Evolutionary conservation across 1,140 invertebrate genomes (phyloP).

Genomic region (Lordiphosa clarofinis): DNA sequence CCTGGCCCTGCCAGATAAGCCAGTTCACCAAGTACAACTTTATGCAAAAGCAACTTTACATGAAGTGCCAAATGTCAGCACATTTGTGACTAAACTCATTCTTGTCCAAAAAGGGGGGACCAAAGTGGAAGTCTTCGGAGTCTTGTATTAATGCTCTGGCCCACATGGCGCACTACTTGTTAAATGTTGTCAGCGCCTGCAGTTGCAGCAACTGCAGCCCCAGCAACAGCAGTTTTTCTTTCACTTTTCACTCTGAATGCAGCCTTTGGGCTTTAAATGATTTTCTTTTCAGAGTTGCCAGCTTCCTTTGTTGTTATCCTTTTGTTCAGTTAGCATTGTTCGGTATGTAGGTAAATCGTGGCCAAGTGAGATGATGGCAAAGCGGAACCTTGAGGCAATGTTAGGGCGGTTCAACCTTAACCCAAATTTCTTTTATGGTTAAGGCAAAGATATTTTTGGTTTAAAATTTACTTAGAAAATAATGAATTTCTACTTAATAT

Average conservation of each 20-base stretch:
- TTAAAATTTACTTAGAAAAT: too few relatives aligned
- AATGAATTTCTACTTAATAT: too few relatives aligned
- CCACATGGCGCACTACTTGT: conserved; percentile 71
- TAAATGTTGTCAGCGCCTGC: conserved; percentile 49
- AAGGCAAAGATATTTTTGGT: conserved; percentile 5
- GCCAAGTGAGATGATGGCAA: conserved; percentile 15
- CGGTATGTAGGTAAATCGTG: conserved; percentile 49
- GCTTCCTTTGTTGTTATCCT: conserved; percentile 39
- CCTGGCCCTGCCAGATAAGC: conserved; percentile 17
- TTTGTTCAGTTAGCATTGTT: conserved; percentile 47
- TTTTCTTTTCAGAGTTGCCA: conserved; percentile 29
- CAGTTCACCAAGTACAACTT: conserved; percentile 14
- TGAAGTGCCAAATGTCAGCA: conserved; percentile 66
- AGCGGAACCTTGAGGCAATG: conserved; percentile 31
- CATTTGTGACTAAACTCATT: conserved; percentile 59
- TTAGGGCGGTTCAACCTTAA: conserved; percentile 47
- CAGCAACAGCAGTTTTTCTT: conserved; percentile 10
- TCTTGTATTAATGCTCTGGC: conserved; percentile 51
- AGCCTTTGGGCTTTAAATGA: conserved; percentile 12
- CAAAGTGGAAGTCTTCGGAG: conserved; percentile 17
- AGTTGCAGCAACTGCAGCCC: conserved; percentile 6
- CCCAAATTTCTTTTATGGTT: conserved; percentile 49
- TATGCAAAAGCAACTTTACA: conserved; percentile 38
- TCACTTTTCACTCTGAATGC: conserved; percentile 11
- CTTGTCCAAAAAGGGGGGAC: conserved; percentile 29